Base-by-base conservation (phyloP, 2,797 vertebrate genomes). In the Gephyroberyx darwinii region DNA sequence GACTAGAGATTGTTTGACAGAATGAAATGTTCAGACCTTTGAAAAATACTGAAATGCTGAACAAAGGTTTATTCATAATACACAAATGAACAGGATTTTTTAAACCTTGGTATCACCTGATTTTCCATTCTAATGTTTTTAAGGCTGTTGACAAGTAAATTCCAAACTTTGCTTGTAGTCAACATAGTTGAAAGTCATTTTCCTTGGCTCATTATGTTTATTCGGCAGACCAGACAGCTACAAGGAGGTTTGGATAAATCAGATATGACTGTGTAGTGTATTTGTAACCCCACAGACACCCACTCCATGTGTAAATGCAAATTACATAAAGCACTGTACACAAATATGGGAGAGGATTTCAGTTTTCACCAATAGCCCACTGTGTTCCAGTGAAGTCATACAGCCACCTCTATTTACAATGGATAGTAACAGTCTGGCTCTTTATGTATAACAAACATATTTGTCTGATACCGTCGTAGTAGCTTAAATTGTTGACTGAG, bases 391-490 rank as follows among this genome's bases (percentile, higher is more conserved):
- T 30, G n/a, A 71, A 85, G 79, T 78, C 69, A 39, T 61, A 71
- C 20, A 45, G 16, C 57, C 33, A n/a, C 56, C 65, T 80, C 48
- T 22, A 41, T 75, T 55, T 47, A 75, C 12, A 45, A 74, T 51
- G 6, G 45, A 35, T 2, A 17, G 57, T 56, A 52, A 65, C 5
- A 66, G 64, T 30, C 33, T 53, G 70, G 64, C 14, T 73, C 69
- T 72, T 39, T 7, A 10, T 77, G 69, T 74, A 35, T 76, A 59
- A 83, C 75, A 43, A 74, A 84, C 80, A 84, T 69, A 70, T 70
- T 43, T 74, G 69, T 56, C 74, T 53, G 52, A 51, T 54, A 56
- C 60, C 37, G 52, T 63, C 31, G 31, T 39, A 39, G 60, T 52
- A 10, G 10, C 37, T 63, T 62, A 54, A 33, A 71, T 47, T 45